Base-by-base conservation (phyloP, 2,113 vertebrate genomes). In the Dipodomys merriami region DNA sequence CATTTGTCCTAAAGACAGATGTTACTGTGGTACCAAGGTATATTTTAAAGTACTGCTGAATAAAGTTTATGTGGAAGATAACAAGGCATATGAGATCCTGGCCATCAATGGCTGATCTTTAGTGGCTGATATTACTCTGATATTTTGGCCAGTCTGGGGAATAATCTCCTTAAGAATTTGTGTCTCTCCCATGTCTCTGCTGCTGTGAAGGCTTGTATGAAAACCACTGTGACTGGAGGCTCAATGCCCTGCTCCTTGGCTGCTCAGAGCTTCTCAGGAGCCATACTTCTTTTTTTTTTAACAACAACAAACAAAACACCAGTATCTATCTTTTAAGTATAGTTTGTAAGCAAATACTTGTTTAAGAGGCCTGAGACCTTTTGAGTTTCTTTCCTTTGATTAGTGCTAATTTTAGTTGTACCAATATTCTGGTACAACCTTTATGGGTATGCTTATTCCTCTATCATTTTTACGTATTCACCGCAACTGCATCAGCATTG, bases 1-100 rank as follows among this genome's bases (percentile, higher is more conserved):
- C 87, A 90, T 88, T n/a, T 88, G 46, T 94, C 29, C 71, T 94
- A 46, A 82, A 84, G 44, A 91, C 57, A 88, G 68, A 80, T 94
- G 35, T n/a, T 90, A 44, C 22, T 86, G 33, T 86, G 86, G 80
- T 79, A 15, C 87, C 87, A 27, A 71, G 44, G 15, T 30, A 35
- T 57, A 16, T 73, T 68, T 95, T 71, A 3, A 86, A 74, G 79
- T 84, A 76, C 20, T 82, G 49, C 44, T 22, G 85, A 68, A 13
- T 57, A 39, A 69, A 76, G 44, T 16, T 39, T 16, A 44, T 49
- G 35, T 19, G 44, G 90, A 91, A 67, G 39, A 71, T 62, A 10
- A 2, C 22, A 30, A 2, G 5, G 6, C 16, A 29, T 64, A 10
- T 20, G 23, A 25, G 6, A 62, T 73, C 62, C 71, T 67, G 27